Evolutionary conservation across 1,140 invertebrate genomes (phyloP).

Genomic region (Zaprionus nigranus): DNA sequence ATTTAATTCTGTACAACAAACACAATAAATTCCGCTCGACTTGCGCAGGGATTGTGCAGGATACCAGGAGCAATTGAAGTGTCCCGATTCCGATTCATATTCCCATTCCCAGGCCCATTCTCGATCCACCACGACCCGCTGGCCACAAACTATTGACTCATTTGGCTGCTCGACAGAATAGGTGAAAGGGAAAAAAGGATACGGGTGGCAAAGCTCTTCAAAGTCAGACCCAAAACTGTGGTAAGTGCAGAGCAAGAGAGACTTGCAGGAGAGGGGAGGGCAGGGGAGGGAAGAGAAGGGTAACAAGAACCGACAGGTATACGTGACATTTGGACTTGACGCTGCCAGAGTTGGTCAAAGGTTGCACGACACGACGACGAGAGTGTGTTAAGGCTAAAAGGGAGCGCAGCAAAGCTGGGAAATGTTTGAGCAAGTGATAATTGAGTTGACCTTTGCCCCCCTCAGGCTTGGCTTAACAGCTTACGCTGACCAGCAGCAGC

Average conservation of each 20-base stretch:
- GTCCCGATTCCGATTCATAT: background rate
- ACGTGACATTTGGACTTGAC: conserved; percentile 1
- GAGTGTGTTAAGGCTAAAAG: conserved; percentile 5
- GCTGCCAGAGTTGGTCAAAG: background rate
- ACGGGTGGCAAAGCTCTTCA: conserved; percentile 1
- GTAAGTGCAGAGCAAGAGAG: background rate
- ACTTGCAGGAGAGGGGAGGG: background rate
- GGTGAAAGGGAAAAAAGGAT: background rate
- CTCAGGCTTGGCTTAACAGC: background rate
- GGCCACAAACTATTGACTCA: conserved; percentile 4
- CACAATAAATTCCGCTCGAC: conserved; percentile 78
- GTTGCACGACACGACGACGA: background rate
- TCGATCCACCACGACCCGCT: background rate
- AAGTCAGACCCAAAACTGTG: conserved; percentile 1
- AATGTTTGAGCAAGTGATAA: conserved; percentile 6
- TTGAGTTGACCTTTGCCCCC: conserved; percentile 14
- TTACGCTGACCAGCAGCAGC: background rate
- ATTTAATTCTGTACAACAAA: conserved; percentile 81
- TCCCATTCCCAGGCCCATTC: too few relatives aligned
- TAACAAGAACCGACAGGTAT: background rate
- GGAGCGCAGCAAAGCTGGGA: background rate
- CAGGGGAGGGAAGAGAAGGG: background rate
- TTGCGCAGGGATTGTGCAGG: conserved; percentile 27
- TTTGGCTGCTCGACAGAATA: background rate
- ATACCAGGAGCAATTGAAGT: background rate